Percentiles rank a stretch among this genome's conserved stretches.
These are phyloP conservation scores for Hypolimnas misippus DNA, from an alignment of 2,888 invertebrate species.

Conservation along the genomic window DNA sequence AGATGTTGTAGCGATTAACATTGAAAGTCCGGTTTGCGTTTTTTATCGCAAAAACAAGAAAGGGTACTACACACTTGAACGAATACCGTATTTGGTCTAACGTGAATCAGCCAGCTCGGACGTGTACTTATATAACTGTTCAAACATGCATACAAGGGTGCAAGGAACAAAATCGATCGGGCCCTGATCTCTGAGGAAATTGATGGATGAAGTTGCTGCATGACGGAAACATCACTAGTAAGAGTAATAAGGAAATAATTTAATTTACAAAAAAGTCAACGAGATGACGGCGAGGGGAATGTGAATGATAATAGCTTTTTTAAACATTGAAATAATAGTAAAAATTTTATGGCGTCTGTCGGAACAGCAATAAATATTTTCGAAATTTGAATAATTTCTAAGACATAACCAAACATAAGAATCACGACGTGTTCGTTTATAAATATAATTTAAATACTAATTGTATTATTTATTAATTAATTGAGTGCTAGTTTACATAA, in stretches of 20 bases:
- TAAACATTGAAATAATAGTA: too few species aligned
- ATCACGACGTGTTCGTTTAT: too few species aligned
- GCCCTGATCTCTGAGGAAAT: constrained; percentile 39
- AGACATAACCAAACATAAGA: too few species aligned
- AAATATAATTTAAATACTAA: too few species aligned
- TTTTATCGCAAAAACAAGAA: constrained; percentile 48
- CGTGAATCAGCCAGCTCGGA: constrained; percentile 57
- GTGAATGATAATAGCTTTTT: too few species aligned
- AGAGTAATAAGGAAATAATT: constrained; percentile 3
- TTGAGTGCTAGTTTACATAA: too few species aligned
- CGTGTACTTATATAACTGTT: constrained; percentile 34
- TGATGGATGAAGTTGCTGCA: constrained; percentile 1
- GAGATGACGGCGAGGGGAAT: neutral
- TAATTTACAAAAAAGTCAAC: neutral
- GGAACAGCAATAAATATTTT: too few species aligned
- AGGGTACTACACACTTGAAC: constrained; percentile 46
- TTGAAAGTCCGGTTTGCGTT: constrained; percentile 52
- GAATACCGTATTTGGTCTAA: constrained; percentile 62
- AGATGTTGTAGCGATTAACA: constrained; percentile 29
- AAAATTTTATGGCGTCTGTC: too few species aligned
- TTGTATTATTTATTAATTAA: too few species aligned
- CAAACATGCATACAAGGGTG: constrained; percentile 32
- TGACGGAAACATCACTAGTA: neutral
- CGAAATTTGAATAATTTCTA: too few species aligned
- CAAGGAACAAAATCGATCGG: constrained; percentile 25